phyloP scores from a whole-genome alignment of 2,113 vertebrate genomes.

The Vulpes vulpes region DNA sequence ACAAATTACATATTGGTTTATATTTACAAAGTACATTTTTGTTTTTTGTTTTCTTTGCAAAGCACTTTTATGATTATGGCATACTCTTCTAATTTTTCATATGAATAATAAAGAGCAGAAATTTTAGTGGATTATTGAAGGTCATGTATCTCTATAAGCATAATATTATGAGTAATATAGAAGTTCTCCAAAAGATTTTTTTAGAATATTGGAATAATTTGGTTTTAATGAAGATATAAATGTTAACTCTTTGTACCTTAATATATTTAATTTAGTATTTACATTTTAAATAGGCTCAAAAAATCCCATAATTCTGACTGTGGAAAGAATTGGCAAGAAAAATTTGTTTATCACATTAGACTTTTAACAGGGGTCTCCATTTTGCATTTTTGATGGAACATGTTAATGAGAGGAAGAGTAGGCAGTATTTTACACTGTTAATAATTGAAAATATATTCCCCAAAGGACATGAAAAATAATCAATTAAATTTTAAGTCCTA shows the following conservation, averaged over 20 bases:
- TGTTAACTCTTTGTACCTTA: background rate
- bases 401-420: constrained; percentile 18
- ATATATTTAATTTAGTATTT: constrained; percentile 26
- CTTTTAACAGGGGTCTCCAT: background rate
- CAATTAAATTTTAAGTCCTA: constrained; percentile 40
- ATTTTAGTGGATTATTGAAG: background rate
- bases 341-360: background rate
- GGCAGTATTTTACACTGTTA: background rate
- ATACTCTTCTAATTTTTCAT: background rate
- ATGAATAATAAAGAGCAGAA: background rate
- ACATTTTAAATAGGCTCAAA: background rate
- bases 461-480: constrained; percentile 29
- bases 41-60: background rate
- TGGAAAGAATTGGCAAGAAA: background rate
- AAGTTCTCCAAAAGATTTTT: background rate
- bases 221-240: constrained; percentile 11
- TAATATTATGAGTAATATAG: background rate
- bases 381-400: constrained; percentile 46
- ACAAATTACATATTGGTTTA: background rate
- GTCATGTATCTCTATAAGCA: background rate
- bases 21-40: background rate
- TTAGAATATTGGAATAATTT: background rate
- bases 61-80: background rate
- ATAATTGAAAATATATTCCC: constrained; percentile 44
- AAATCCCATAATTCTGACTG: background rate